These are phyloP conservation scores for Drosophila yakuba DNA, from an alignment of 1,140 invertebrate species.

Conservation along the genomic window DNA sequence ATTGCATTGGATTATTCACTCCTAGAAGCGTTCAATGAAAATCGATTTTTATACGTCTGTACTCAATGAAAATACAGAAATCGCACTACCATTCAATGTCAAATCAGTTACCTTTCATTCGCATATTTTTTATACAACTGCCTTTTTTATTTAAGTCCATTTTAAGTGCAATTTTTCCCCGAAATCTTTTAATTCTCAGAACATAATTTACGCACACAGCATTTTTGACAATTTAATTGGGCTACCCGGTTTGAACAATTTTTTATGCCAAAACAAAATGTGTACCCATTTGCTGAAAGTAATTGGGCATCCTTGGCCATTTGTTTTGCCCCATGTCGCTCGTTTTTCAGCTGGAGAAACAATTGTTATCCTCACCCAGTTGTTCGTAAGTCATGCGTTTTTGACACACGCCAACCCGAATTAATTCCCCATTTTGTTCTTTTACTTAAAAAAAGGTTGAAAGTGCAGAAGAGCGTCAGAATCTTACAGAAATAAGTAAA, in stretches of 20 bases:
- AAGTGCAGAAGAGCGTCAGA: constrained; percentile 9
- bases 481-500: background rate
- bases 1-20: background rate
- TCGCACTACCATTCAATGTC: background rate
- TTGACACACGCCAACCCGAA: constrained; percentile 72
- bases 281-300: constrained; percentile 63
- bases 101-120: background rate
- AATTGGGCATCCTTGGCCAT: constrained; percentile 71
- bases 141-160: constrained; percentile 25
- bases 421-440: constrained; percentile 63
- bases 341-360: constrained; percentile 53
- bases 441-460: constrained; percentile 19
- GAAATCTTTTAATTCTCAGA: constrained; percentile 62
- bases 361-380: constrained; percentile 28
- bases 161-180: constrained; percentile 19
- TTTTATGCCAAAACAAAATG: constrained; percentile 25
- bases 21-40: background rate
- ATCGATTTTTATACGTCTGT: no score
- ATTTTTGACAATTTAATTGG: constrained; percentile 76
- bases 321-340: constrained; percentile 58
- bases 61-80: background rate
- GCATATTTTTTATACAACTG: constrained; percentile 18
- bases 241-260: constrained; percentile 18
- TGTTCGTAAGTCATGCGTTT: constrained; percentile 57
- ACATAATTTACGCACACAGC: constrained; percentile 63